These are phyloP conservation scores for Caenorhabditis parvicauda DNA, from an alignment of 2,888 invertebrate species.

Conservation along the genomic window DNA sequence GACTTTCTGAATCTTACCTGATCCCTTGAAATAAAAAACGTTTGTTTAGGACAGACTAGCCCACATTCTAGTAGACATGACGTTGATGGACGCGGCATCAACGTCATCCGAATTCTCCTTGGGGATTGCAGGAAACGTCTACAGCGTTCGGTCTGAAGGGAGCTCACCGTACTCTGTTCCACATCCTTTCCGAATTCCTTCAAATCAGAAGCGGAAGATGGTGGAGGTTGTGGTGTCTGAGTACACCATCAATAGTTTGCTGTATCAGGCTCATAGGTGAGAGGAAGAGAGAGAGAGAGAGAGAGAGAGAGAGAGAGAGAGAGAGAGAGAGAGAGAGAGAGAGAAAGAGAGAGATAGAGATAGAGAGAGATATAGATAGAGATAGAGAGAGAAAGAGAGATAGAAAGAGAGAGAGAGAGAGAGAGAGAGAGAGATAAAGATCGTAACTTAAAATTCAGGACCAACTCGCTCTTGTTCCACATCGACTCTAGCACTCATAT, in stretches of 20 bases:
- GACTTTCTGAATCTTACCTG: too few relatives aligned
- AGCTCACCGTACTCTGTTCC: slow-evolving; percentile 35
- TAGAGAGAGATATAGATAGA: too few relatives aligned
- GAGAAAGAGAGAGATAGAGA: too few relatives aligned
- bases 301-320: too few relatives aligned
- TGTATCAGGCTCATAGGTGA: slow-evolving; percentile 45
- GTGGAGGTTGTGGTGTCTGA: slow-evolving; percentile 41
- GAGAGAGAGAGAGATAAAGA: too few relatives aligned
- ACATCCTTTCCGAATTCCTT: slow-evolving; percentile 42
- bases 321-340: too few relatives aligned
- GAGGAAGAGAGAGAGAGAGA: too few relatives aligned
- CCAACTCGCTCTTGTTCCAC: slow-evolving; percentile 48
- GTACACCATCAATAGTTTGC: slow-evolving; percentile 39
- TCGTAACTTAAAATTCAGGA: slow-evolving; percentile 20
- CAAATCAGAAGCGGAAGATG: slow-evolving; percentile 29
- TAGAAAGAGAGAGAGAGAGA: too few relatives aligned
- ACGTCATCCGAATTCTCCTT: slow-evolving; percentile 39
- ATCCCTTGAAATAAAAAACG: too few relatives aligned
- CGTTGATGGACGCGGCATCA: slow-evolving; percentile 40
- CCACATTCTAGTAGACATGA: slow-evolving; percentile 42
- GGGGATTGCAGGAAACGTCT: slow-evolving; percentile 43
- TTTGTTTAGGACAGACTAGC: slow-evolving; percentile 30
- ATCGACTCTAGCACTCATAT: slow-evolving; percentile 43
- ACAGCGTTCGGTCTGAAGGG: slow-evolving; percentile 36
- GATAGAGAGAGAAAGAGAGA: too few relatives aligned